phyloP scores from a whole-genome alignment of 2,888 invertebrate genomes.

The Carterocephalus palaemon region DNA sequence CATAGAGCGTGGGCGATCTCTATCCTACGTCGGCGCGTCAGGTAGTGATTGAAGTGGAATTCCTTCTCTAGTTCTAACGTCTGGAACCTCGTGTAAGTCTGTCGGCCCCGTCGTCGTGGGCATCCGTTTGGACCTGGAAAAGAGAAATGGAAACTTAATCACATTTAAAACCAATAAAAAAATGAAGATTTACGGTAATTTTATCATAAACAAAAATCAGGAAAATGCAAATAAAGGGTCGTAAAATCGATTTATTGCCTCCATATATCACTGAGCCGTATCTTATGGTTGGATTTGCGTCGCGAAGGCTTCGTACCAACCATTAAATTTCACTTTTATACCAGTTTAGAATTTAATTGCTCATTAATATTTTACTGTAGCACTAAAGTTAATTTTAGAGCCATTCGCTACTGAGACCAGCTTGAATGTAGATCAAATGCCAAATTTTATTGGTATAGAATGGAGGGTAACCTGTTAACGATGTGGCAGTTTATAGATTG shows the following conservation, averaged over 20 bases:
- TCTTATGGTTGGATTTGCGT: conserved; percentile 52
- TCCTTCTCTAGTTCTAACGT: conserved; percentile 98
- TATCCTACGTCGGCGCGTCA: conserved; percentile 96
- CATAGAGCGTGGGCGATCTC: conserved; percentile 98
- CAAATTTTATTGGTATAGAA: conserved; percentile 36
- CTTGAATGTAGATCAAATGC: conserved; percentile 59
- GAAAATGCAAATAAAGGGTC: conserved; percentile 29
- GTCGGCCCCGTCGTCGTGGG: conserved; percentile 94
- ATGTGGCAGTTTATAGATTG: conserved; percentile 27
- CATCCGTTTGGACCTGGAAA: conserved; percentile 96
- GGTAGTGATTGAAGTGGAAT: conserved; percentile 98
- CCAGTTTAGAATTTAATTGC: conserved; percentile 74
- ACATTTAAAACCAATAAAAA: conserved; percentile 5
- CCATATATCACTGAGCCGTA: conserved; percentile 62
- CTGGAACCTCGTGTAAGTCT: conserved; percentile 99
- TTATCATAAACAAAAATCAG: conserved; percentile 24
- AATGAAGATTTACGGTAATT: conserved; percentile 5
- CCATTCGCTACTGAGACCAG: conserved; percentile 69
- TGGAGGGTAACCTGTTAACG: conserved; percentile 26
- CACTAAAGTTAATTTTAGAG: conserved; percentile 74
- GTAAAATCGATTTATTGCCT: conserved; percentile 62
- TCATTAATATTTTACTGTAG: conserved; percentile 75
- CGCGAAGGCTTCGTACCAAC: conserved; percentile 58
- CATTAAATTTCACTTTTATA: conserved; percentile 77
- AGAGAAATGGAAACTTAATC: conserved; percentile 39